Evolutionary conservation across 2,888 invertebrate species (phyloP).

Genomic region (Drosophila pegasa): DNA sequence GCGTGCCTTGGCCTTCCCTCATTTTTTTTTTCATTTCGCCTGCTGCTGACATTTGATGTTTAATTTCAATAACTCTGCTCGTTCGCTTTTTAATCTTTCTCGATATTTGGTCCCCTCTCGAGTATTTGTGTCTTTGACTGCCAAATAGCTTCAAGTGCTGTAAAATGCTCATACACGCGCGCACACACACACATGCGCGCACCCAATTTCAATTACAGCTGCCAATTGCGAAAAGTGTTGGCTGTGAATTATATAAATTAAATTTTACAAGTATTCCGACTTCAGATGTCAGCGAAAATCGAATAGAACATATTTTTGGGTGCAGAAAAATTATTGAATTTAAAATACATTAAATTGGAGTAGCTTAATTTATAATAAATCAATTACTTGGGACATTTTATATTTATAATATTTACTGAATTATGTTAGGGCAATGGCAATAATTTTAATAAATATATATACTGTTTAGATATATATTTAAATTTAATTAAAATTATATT

Average conservation of each 20-base stretch:
- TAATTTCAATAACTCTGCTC: conserved; percentile 80
- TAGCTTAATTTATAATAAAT: neutral
- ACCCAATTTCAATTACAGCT: conserved; percentile 70
- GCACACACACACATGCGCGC: neutral
- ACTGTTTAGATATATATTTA: too few species aligned
- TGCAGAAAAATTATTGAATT: conserved; percentile 10
- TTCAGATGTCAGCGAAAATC: conserved; percentile 39
- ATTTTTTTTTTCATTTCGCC: conserved; percentile 33
- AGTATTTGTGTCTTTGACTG: conserved; percentile 70
- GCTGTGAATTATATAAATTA: conserved; percentile 68
- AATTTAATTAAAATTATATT: too few species aligned
- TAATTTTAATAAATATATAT: neutral
- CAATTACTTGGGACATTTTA: too few species aligned
- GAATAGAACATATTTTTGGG: neutral
- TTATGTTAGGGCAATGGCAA: neutral
- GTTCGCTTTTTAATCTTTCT: conserved; percentile 58
- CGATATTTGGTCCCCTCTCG: neutral
- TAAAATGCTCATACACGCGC: conserved; percentile 31
- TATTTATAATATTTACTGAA: conserved; percentile 6
- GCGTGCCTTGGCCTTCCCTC: conserved; percentile 60
- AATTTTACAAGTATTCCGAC: conserved; percentile 37
- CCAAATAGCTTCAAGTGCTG: conserved; percentile 65
- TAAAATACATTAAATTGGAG: conserved; percentile 22
- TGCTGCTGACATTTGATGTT: conserved; percentile 79
- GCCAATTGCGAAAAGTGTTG: conserved; percentile 74